phyloP scores from a whole-genome alignment of 2,888 invertebrate genomes.

The Parnassius orleans region DNA sequence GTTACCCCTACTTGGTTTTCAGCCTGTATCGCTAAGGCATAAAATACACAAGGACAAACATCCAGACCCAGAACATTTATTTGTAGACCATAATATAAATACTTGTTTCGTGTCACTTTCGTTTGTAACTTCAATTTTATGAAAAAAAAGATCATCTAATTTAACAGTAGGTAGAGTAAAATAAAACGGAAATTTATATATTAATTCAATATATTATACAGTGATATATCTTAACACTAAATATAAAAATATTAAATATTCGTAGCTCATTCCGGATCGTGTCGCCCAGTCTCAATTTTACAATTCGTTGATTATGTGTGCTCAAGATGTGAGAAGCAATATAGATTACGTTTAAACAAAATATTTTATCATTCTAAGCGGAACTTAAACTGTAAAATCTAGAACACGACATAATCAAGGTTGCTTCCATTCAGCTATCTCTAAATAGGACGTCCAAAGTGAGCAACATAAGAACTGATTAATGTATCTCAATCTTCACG shows the following conservation, averaged over 20 bases:
- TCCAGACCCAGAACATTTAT: too few relatives aligned
- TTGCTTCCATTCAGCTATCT: conserved; percentile 26
- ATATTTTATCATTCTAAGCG: background rate
- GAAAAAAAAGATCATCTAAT: too few relatives aligned
- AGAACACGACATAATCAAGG: conserved; percentile 24
- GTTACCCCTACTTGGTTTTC: too few relatives aligned
- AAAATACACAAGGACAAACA: too few relatives aligned
- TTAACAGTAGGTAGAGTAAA: conserved; percentile 19
- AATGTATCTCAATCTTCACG: background rate
- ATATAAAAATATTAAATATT: conserved; percentile 77
- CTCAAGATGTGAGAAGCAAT: conserved; percentile 26
- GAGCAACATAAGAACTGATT: conserved; percentile 41
- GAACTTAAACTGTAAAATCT: conserved; percentile 20
- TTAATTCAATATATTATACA: conserved; percentile 73
- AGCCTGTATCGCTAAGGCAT: too few relatives aligned
- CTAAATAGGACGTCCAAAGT: conserved; percentile 56
- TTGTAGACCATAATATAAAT: too few relatives aligned
- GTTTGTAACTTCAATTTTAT: too few relatives aligned
- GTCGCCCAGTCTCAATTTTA: conserved; percentile 43
- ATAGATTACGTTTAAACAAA: too few relatives aligned
- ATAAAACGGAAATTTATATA: conserved; percentile 47
- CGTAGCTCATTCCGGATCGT: conserved; percentile 47
- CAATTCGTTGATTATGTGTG: conserved; percentile 42
- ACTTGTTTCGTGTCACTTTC: too few relatives aligned
- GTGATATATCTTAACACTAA: conserved; percentile 69